A percentile compares a stretch with the other conserved stretches of the same genome.
These are phyloP conservation scores for Bombycilla garrulus DNA, from an alignment of 2,113 vertebrate genomes.

Conservation along the genomic window DNA sequence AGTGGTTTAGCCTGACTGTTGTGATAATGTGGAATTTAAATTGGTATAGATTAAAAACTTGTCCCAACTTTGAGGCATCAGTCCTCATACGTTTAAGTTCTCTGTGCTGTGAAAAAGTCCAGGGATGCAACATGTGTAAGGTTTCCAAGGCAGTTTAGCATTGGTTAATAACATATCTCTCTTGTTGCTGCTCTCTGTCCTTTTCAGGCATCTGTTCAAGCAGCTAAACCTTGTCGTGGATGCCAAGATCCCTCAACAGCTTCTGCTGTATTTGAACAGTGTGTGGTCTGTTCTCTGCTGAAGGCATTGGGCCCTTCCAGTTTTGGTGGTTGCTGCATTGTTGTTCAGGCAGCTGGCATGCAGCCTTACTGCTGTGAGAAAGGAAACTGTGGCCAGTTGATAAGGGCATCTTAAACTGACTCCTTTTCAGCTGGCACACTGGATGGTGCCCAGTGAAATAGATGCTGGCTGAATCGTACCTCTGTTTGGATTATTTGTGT, in stretches of 20 bases:
- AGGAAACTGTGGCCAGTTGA: conserved; percentile 34
- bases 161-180: neutral
- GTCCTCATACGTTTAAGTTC: neutral
- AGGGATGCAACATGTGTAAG: neutral
- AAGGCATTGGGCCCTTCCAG: neutral
- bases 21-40: neutral
- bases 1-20: neutral
- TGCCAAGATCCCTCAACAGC: neutral
- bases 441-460: neutral
- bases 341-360: conserved; percentile 27
- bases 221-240: neutral
- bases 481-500: neutral
- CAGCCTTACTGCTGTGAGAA: conserved; percentile 43
- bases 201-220: neutral
- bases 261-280: neutral
- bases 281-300: neutral
- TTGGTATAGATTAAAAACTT: neutral
- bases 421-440: conserved; percentile 7
- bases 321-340: neutral
- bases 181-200: neutral
- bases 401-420: conserved; percentile 42
- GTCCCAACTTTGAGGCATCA: neutral
- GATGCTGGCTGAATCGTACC: neutral
- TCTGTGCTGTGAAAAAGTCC: neutral
- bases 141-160: neutral